Evolutionary conservation across 1,140 invertebrate species (phyloP).

Genomic region (Homarus americanus): DNA sequence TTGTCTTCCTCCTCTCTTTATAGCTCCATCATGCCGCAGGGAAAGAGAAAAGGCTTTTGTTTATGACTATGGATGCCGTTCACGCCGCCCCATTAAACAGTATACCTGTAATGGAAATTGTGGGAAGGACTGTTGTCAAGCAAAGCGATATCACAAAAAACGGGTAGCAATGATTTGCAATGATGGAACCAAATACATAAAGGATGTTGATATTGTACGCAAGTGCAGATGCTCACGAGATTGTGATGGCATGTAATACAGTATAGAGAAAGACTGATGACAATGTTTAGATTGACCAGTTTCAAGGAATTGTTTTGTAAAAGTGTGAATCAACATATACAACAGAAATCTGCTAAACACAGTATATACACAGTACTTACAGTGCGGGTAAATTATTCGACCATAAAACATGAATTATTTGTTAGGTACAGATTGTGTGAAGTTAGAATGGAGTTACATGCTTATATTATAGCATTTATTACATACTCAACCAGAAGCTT

Average conservation of each 20-base stretch:
- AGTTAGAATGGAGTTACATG: slow-evolving; percentile 23
- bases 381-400: slow-evolving; percentile 55
- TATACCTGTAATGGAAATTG: slow-evolving; percentile 88
- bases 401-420: neutral
- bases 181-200: slow-evolving; percentile 94
- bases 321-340: slow-evolving; percentile 14
- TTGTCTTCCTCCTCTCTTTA: neutral
- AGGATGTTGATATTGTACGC: slow-evolving; percentile 96
- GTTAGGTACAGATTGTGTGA: slow-evolving; percentile 24
- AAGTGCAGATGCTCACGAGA: slow-evolving; percentile 83
- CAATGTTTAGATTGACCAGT: neutral
- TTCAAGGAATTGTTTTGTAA: slow-evolving; percentile 31
- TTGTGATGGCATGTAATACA: slow-evolving; percentile 49
- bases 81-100: slow-evolving; percentile 91
- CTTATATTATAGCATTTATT: slow-evolving; percentile 44
- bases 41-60: slow-evolving; percentile 93
- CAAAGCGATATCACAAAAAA: slow-evolving; percentile 92
- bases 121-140: slow-evolving; percentile 89
- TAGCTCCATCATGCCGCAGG: slow-evolving; percentile 90
- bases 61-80: slow-evolving; percentile 92
- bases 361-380: slow-evolving; percentile 51
- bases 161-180: slow-evolving; percentile 95
- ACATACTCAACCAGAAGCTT: slow-evolving; percentile 64
- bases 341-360: slow-evolving; percentile 11
- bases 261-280: neutral